Percentiles rank a stretch among this genome's conserved stretches.
Conservation (phyloP, 2,113 vertebrate species). For the Boulengerochromis microlepis region DNA sequence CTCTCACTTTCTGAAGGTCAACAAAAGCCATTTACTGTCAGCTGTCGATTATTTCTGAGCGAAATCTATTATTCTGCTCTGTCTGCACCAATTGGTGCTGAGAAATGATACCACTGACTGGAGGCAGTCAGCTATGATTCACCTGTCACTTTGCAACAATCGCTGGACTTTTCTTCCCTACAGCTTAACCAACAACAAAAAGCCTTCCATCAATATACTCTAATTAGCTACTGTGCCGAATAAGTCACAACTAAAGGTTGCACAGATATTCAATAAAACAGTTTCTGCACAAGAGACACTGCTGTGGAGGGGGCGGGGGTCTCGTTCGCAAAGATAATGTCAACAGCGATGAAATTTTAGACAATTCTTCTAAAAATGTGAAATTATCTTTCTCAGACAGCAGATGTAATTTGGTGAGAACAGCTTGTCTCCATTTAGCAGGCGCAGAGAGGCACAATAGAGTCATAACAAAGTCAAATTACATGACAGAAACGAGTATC, state of each 20-base stretch:
- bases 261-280: conserved; percentile 26
- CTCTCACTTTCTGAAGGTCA: not conserved
- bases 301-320: not conserved
- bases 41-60: conserved; percentile 23
- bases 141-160: conserved; percentile 45
- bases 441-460: not conserved
- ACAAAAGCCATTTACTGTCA: conserved; percentile 13
- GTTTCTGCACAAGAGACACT: not conserved
- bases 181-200: conserved; percentile 18
- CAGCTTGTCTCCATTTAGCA: not conserved
- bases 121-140: conserved; percentile 24
- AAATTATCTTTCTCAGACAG: not conserved
- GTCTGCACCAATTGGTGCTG: not conserved
- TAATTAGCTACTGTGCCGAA: conserved; percentile 24
- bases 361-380: not conserved
- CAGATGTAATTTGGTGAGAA: not conserved
- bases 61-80: conserved; percentile 11
- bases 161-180: conserved; percentile 5
- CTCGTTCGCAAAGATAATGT: not conserved
- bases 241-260: conserved; percentile 28
- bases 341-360: not conserved
- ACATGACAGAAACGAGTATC: not conserved
- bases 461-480: not conserved
- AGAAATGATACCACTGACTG: not conserved
- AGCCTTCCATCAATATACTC: conserved; percentile 24